Evolutionary conservation across 2,113 vertebrate species (phyloP), one percentile per base, ranked within the genome.

Genomic region (Stigmatopora nigra): DNA sequence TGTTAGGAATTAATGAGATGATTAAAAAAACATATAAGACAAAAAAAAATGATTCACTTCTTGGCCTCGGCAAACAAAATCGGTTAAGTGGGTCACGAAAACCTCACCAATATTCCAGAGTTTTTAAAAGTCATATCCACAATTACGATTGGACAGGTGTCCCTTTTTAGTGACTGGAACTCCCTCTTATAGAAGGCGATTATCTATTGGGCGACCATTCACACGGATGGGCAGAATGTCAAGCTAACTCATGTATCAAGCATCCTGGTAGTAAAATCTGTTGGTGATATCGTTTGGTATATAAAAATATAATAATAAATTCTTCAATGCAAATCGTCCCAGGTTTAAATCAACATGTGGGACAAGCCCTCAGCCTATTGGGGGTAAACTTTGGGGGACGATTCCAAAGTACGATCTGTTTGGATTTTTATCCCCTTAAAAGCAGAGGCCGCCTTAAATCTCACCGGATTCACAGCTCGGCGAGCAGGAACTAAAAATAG

Each of bases 361-460:
- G 51, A 22, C 51, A 31, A 5, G 19, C 53, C 53, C 51, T 53
- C 19, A 4, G 51, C 51, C 19, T 22, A 19, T 5, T 22, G 51
- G 51, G 0, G 51, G 20, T 4, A 12, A 12, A 0, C 6, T 56
- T 14, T 5, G 3, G 14, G 22, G 31, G 22, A 25, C 22, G 14
- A 22, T 56, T 31, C 14, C 53, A 15, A 56, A 56, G 22, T 56
- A 14, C 25, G 22, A 16, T 56, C 25, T 3, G 22, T 56, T 56
- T 56, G 53, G 53, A 56, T 31, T 56, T 56, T 31, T 31, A 56
- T 22, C 22, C 25, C 25, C 53, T 56, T 31, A 56, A 56, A 56
- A 56, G 53, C 13, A 56, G 22, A 56, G 13, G 53, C 53, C 5
- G 22, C 53, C 53, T 31, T 16, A 31, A 56, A 56, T 56, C 53